phyloP scores from a whole-genome alignment of 2,113 vertebrate species.

The Actenoides hombroni region DNA sequence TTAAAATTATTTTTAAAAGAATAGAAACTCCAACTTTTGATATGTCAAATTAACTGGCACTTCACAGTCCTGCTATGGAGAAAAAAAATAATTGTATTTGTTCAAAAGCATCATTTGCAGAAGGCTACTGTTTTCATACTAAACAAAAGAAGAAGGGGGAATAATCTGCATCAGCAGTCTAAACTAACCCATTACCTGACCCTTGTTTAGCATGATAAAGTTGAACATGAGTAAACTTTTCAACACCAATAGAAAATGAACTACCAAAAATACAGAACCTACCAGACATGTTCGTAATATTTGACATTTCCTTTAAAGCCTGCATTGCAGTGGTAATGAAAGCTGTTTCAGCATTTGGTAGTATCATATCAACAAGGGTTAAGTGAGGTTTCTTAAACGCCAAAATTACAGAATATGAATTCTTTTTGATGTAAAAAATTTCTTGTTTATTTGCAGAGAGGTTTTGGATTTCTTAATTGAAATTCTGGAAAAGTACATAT shows the following conservation, averaged over 20 bases:
- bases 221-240: neutral
- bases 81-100: neutral
- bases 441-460: neutral
- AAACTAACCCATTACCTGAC: neutral
- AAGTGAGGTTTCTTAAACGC: neutral
- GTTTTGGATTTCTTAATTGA: neutral
- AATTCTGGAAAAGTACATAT: neutral
- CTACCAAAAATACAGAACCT: neutral
- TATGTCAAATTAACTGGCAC: neutral
- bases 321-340: neutral
- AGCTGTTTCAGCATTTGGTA: neutral
- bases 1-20: neutral
- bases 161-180: neutral
- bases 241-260: neutral
- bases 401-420: neutral
- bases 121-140: neutral
- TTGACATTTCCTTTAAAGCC: neutral
- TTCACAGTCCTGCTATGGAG: neutral
- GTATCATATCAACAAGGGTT: neutral
- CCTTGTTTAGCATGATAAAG: neutral
- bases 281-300: neutral
- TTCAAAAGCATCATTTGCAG: neutral
- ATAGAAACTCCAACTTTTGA: neutral
- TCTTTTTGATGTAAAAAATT: neutral
- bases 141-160: neutral